phyloP scores from a whole-genome alignment of 2,888 invertebrate genomes.

The Eupeodes luniger region DNA sequence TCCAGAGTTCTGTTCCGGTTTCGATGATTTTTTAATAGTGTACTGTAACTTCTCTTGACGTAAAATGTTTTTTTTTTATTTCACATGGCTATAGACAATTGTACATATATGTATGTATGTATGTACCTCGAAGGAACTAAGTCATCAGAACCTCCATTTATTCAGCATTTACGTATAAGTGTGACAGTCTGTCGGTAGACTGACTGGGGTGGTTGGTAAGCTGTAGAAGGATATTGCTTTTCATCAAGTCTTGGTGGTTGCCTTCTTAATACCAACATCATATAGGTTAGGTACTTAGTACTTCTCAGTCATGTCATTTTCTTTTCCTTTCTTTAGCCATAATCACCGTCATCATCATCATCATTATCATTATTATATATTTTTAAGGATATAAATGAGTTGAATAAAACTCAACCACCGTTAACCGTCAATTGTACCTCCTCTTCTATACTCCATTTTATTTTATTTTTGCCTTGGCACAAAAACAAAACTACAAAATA shows the following conservation, averaged over 20 bases:
- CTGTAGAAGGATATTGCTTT: constrained; percentile 4
- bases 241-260: constrained; percentile 23
- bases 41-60: too few species aligned
- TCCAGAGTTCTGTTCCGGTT: too few species aligned
- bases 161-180: too few species aligned
- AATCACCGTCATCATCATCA: background rate
- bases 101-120: too few species aligned
- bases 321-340: background rate
- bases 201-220: background rate
- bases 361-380: too few species aligned
- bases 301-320: background rate
- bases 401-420: constrained; percentile 46
- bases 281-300: background rate
- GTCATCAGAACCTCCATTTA: too few species aligned
- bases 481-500: constrained; percentile 6
- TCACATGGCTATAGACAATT: too few species aligned
- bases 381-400: constrained; percentile 49
- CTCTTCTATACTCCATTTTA: constrained; percentile 6
- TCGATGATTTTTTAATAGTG: too few species aligned
- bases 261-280: background rate
- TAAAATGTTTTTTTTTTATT: too few species aligned
- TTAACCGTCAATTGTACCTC: background rate
- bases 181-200: too few species aligned
- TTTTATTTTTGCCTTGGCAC: constrained; percentile 16
- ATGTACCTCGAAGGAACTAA: too few species aligned